Evolutionary conservation across 1,140 invertebrate species (phyloP).

Genomic region (Caerostris extrusa): DNA sequence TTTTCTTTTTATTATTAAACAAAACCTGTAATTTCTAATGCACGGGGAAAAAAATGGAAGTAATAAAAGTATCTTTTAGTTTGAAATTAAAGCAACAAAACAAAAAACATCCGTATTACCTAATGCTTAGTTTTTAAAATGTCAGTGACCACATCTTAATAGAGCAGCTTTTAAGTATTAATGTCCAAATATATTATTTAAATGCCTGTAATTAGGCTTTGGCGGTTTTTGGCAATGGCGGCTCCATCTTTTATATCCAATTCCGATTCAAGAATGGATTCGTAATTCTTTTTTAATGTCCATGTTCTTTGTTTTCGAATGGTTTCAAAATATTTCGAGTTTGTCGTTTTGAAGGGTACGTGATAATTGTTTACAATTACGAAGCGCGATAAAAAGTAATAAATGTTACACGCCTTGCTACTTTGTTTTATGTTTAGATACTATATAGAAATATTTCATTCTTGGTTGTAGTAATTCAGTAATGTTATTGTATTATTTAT

Average conservation of each 20-base stretch:
- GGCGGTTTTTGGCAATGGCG: slow-evolving; percentile 37
- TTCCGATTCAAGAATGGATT: not conserved
- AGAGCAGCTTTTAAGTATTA: slow-evolving; percentile 42
- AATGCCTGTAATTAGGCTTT: slow-evolving; percentile 42
- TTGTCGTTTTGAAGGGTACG: slow-evolving; percentile 36
- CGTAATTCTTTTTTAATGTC: not conserved
- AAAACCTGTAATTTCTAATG: not conserved
- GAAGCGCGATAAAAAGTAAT: not conserved
- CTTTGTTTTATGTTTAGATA: not conserved
- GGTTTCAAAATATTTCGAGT: not conserved
- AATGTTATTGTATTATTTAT: not conserved
- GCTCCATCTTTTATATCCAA: not conserved
- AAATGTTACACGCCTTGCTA: not conserved
- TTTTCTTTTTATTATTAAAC: not conserved
- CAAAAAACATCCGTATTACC: not conserved
- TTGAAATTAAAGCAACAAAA: not conserved
- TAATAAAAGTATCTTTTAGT: slow-evolving; percentile 25
- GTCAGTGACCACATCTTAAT: slow-evolving; percentile 49
- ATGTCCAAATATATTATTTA: slow-evolving; percentile 38
- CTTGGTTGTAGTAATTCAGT: not conserved
- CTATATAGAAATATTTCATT: not conserved
- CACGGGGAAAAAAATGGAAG: not conserved
- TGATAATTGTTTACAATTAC: slow-evolving; percentile 45
- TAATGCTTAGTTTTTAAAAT: slow-evolving; percentile 45
- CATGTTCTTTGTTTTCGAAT: not conserved